Percentiles rank a stretch among this genome's conserved stretches.
Evolutionary conservation across 2,888 invertebrate species (phyloP).

Genomic region (Plutella xylostella): DNA sequence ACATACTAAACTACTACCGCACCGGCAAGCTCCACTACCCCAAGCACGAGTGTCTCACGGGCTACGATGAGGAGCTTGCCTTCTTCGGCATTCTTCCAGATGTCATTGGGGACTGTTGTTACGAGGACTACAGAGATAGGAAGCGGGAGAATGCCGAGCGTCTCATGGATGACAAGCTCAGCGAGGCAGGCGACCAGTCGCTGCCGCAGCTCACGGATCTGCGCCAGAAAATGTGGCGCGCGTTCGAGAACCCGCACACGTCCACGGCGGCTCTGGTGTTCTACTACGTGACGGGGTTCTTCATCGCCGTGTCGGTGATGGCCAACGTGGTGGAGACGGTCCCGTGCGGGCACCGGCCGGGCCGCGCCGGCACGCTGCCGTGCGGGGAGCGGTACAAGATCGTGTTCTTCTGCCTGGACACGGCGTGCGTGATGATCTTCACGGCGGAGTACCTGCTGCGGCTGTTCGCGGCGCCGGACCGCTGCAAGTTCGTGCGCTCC

Average conservation of each 20-base stretch:
- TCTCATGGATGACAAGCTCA: slow-evolving; percentile 96
- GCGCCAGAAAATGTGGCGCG: slow-evolving; percentile 98
- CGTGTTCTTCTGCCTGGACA: slow-evolving; percentile 99
- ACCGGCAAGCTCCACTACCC: slow-evolving; percentile 99
- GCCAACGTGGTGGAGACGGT: slow-evolving; percentile 99
- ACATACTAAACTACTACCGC: slow-evolving; percentile 98
- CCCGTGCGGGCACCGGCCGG: slow-evolving; percentile 90
- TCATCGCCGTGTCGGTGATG: slow-evolving; percentile 99
- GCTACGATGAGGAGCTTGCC: slow-evolving; percentile 98
- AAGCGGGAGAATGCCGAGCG: slow-evolving; percentile 99
- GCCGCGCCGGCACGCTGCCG: slow-evolving; percentile 87
- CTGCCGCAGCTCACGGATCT: slow-evolving; percentile 89
- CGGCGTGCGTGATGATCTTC: slow-evolving; percentile 99
- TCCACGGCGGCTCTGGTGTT: slow-evolving; percentile 99
- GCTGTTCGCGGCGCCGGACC: slow-evolving; percentile 97
- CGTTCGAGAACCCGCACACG: slow-evolving; percentile 99
- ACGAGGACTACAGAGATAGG: slow-evolving; percentile 98
- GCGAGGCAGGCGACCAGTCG: slow-evolving; percentile 92
- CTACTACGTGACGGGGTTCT: slow-evolving; percentile 99
- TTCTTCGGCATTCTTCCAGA: slow-evolving; percentile 99
- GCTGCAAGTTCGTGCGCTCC: slow-evolving; percentile 96
- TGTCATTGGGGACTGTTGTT: slow-evolving; percentile 98
- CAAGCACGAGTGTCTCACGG: slow-evolving; percentile 98
- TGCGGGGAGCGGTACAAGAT: slow-evolving; percentile 99
- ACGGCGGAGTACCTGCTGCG: slow-evolving; percentile 96